phyloP scores from a whole-genome alignment of 2,113 vertebrate genomes.

The Cyanoderma ruficeps region DNA sequence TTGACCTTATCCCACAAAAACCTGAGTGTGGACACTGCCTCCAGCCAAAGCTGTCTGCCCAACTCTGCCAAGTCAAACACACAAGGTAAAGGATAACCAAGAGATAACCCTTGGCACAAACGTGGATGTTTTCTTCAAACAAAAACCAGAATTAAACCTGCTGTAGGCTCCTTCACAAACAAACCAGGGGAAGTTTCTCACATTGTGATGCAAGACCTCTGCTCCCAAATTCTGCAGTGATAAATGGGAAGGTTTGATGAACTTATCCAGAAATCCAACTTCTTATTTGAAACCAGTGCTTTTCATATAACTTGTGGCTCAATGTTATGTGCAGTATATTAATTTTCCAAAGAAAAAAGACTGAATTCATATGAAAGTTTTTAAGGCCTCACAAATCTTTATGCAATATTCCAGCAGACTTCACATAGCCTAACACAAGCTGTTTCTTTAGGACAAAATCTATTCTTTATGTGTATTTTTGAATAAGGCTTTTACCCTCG shows the following conservation, averaged over 20 bases:
- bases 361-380: background rate
- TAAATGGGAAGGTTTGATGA: background rate
- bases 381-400: background rate
- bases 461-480: background rate
- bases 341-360: background rate
- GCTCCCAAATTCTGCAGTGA: background rate
- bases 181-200: background rate
- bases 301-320: background rate
- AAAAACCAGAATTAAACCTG: background rate
- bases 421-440: background rate
- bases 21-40: background rate
- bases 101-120: background rate
- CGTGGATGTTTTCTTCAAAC: background rate
- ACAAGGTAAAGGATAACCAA: background rate
- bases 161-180: background rate
- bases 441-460: background rate
- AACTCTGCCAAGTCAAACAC: background rate
- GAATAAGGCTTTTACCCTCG: background rate
- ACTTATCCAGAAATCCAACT: background rate
- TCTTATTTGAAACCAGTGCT: background rate
- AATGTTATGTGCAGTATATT: background rate
- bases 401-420: background rate
- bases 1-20: background rate
- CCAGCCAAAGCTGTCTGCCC: background rate
- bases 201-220: background rate